Percentiles rank a stretch among this genome's conserved stretches.
These are phyloP conservation scores for Hyalella azteca DNA, from an alignment of 2,888 invertebrate genomes.

Conservation along the genomic window DNA sequence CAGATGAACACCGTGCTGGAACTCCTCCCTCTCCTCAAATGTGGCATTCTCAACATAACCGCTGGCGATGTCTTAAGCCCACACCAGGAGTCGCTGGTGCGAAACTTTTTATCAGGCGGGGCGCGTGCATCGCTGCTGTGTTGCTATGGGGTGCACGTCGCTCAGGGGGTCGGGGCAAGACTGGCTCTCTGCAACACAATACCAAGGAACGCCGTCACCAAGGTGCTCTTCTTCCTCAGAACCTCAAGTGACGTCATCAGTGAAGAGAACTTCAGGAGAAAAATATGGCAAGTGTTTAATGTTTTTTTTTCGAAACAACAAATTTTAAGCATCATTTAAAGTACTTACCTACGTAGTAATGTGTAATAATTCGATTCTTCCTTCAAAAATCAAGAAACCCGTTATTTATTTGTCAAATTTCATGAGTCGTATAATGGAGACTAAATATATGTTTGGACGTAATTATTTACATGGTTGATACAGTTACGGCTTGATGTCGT, in stretches of 20 bases:
- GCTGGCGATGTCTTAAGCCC: neutral
- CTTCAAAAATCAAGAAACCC: neutral
- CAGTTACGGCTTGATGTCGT: neutral
- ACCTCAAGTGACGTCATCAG: neutral
- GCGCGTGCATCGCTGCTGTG: neutral
- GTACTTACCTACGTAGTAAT: neutral
- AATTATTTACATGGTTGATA: neutral
- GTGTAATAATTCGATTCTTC: neutral
- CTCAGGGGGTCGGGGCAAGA: neutral
- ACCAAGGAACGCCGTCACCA: neutral
- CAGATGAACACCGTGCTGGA: neutral
- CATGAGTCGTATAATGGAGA: neutral
- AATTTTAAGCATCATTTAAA: neutral
- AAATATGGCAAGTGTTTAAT: neutral
- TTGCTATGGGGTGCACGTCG: neutral
- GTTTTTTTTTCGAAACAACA: neutral
- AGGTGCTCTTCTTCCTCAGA: neutral
- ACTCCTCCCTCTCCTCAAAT: neutral
- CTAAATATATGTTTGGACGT: neutral
- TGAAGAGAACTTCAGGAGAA: neutral
- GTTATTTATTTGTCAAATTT: neutral
- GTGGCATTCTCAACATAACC: neutral
- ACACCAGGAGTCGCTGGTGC: neutral
- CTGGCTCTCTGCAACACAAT: neutral
- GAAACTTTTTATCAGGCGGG: neutral